Evolutionary conservation across 2,113 vertebrate genomes (phyloP).

Genomic region (Myotis yumanensis): DNA sequence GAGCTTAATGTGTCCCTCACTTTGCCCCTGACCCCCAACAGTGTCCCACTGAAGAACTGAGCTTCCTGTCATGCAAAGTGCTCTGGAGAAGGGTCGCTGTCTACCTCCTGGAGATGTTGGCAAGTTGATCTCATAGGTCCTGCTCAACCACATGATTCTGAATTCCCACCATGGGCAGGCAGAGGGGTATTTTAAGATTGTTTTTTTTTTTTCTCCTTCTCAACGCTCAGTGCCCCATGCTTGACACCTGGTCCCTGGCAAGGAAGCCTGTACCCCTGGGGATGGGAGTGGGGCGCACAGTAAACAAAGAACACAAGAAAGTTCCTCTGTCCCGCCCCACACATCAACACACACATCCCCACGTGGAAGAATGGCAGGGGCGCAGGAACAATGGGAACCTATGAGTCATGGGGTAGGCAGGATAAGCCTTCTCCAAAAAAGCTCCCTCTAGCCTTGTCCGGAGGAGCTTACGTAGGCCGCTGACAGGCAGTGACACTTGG

Average conservation of each 20-base stretch:
- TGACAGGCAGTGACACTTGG: slow-evolving; percentile 37
- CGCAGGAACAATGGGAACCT: slow-evolving; percentile 65
- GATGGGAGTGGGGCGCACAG: slow-evolving; percentile 34
- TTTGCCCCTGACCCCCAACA: background rate
- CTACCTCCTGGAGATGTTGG: background rate
- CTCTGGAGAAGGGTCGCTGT: background rate
- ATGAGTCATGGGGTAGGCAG: slow-evolving; percentile 68
- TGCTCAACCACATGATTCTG: slow-evolving; percentile 12
- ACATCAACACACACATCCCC: slow-evolving; percentile 26
- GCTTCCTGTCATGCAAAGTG: background rate
- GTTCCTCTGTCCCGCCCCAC: background rate
- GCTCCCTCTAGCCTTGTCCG: slow-evolving; percentile 39
- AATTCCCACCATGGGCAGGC: slow-evolving; percentile 46
- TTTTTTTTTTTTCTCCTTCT: slow-evolving; percentile 64
- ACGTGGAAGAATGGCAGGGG: slow-evolving; percentile 1
- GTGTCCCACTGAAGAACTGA: background rate
- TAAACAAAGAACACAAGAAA: slow-evolving; percentile 71
- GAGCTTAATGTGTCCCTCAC: background rate
- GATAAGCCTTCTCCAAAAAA: slow-evolving; percentile 53
- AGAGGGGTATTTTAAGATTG: slow-evolving; percentile 69
- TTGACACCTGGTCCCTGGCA: slow-evolving; percentile 67
- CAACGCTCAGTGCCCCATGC: slow-evolving; percentile 28
- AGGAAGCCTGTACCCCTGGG: slow-evolving; percentile 70
- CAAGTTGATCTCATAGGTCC: slow-evolving; percentile 17
- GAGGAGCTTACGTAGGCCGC: slow-evolving; percentile 30